Conservation (phyloP, 2,797 vertebrate genomes). For the Taenioides sp. region DNA sequence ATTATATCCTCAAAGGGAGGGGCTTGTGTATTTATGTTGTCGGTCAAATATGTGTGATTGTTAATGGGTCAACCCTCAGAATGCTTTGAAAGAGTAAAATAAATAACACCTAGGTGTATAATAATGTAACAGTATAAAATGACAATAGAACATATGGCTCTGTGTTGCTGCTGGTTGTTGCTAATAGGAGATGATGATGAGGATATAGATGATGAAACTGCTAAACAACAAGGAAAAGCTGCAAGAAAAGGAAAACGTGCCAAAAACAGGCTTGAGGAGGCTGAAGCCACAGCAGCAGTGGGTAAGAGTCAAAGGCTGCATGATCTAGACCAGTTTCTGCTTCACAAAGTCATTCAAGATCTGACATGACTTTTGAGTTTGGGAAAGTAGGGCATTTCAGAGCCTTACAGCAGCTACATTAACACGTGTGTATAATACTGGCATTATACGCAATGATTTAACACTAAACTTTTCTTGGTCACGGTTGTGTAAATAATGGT, state of each 20-base stretch:
- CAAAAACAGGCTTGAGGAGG: conserved; percentile 49
- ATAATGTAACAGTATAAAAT: background rate
- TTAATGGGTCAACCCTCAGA: background rate
- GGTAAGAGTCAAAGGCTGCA: conserved; percentile 67
- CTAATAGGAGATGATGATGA: conserved; percentile 55
- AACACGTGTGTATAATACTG: conserved; percentile 9
- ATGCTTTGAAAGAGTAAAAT: background rate
- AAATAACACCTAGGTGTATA: background rate
- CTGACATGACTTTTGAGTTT: conserved; percentile 47
- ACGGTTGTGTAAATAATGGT: background rate
- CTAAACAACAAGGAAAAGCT: conserved; percentile 46
- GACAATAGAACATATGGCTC: background rate
- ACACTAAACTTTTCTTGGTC: background rate
- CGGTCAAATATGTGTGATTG: background rate
- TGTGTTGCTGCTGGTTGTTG: conserved; percentile 40
- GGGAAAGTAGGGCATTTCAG: background rate
- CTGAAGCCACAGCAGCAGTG: conserved; percentile 55
- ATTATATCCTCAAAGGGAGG: conserved; percentile 45
- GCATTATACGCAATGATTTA: background rate
- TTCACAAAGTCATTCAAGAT: conserved; percentile 37
- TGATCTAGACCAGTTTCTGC: conserved; percentile 19
- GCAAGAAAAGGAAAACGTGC: conserved; percentile 44
- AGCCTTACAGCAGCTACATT: conserved; percentile 10
- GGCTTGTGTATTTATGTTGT: conserved; percentile 23
- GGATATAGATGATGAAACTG: conserved; percentile 46